Percentiles rank a stretch among this genome's conserved stretches.
Evolutionary conservation across 2,888 invertebrate species (phyloP).

Genomic region (Trisateles emortualis): DNA sequence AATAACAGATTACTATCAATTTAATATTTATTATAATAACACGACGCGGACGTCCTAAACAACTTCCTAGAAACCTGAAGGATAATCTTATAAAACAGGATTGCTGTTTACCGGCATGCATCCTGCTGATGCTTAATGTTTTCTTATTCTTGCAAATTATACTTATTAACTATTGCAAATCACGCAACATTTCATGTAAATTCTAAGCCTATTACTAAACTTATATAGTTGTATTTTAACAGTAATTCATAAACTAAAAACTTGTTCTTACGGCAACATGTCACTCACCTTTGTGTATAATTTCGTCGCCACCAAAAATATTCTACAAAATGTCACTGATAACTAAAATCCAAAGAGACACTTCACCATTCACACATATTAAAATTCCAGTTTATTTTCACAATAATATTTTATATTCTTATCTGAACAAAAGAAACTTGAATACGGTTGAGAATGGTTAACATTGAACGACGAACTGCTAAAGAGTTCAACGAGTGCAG

Average conservation of each 20-base stretch:
- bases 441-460: constrained; percentile 35
- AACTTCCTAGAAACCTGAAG: constrained; percentile 57
- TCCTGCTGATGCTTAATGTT: constrained; percentile 45
- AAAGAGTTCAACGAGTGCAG: constrained; percentile 65
- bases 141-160: constrained; percentile 45
- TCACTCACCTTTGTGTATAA: constrained; percentile 49
- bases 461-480: constrained; percentile 43
- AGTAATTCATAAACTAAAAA: constrained; percentile 13
- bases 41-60: constrained; percentile 36
- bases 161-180: constrained; percentile 32
- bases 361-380: constrained; percentile 53
- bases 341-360: constrained; percentile 44
- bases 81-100: constrained; percentile 57
- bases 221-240: not conserved
- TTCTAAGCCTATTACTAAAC: constrained; percentile 6
- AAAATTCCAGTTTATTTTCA: constrained; percentile 40
- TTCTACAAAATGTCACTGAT: constrained; percentile 45
- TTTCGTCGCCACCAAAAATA: constrained; percentile 36
- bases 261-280: constrained; percentile 22
- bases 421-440: constrained; percentile 41
- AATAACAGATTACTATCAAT: not conserved
- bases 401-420: constrained; percentile 27
- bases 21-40: constrained; percentile 20
- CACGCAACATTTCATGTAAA: constrained; percentile 39
- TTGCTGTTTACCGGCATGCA: constrained; percentile 44